Evolutionary conservation across 1,140 invertebrate genomes (phyloP), one percentile per base, ranked within the genome.

Genomic region (Brachionus asplanchnoidis): DNA sequence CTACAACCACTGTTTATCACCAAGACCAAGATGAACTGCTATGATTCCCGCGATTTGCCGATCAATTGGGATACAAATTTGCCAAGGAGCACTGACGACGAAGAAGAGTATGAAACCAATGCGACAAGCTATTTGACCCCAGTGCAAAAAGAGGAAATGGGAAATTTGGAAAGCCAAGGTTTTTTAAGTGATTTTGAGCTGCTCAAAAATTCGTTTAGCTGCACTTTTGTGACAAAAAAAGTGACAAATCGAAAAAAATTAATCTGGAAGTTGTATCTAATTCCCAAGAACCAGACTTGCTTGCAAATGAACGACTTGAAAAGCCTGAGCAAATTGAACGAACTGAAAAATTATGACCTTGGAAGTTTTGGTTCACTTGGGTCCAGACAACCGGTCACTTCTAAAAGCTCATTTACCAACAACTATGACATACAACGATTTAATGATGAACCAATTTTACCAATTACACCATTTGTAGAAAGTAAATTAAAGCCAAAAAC

Each of bases 1-100:
- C 44, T 82, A n/a, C 79, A 68, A 17, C 79, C 79, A 68, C n/a
- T 82, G 79, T 82, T 65, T 20, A 82, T 82, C 20, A 42, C 53
- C 0, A 60, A 68, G 32, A 46, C n/a, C 23, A 82, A 82, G 28
- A 82, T 82, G 79, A 82, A 82, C 42, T 82, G 79, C 40, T 68
- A 20, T n/a, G 44, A 77, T 50, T 50, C 42, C 1, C 20, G 26
- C 14, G 46, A 77, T 14, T 12, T 11, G 11, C 46, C 44, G 0
- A 26, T 77, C 17, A 36, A 53, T 26, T 77, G 68, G 68, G 68
- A 42, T 17, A 42, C 20, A n/a, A 42, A n/a, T 7, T 20, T 42
- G 6, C 8, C 17, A 20, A 73, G 42, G 42, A 40, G 9, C 12
- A 14, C 9, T 28, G 68, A 73, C 9, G 68, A 73, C 12, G 32